These are phyloP conservation scores for Scaptomyza parva DNA, from an alignment of 2,888 invertebrate genomes.

Conservation along the genomic window DNA sequence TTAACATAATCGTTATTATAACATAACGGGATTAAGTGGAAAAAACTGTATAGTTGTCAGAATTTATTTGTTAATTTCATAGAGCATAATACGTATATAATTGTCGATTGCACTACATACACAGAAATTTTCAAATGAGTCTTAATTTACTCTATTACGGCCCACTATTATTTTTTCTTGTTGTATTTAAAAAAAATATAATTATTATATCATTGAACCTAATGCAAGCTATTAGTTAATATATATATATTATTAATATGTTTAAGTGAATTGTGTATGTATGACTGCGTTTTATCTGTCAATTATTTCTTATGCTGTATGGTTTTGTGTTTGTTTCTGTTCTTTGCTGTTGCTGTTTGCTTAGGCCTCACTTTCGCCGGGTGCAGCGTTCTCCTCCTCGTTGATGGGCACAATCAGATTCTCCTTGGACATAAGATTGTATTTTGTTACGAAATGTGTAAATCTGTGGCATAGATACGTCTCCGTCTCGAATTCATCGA, in stretches of 20 bases:
- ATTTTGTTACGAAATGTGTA: conserved; percentile 99
- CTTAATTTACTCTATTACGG: not conserved
- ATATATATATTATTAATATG: conserved; percentile 63
- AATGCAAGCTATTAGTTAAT: conserved; percentile 74
- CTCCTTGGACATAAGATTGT: conserved; percentile 98
- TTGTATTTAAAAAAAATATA: conserved; percentile 34
- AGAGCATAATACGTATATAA: conserved; percentile 36
- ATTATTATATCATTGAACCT: conserved; percentile 48
- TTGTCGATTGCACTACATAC: conserved; percentile 58
- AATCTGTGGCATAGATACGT: conserved; percentile 98
- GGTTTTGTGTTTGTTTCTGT: conserved; percentile 25
- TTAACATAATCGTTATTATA: conserved; percentile 71
- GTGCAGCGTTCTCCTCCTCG: conserved; percentile 89
- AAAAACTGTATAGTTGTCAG: conserved; percentile 26
- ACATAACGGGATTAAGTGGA: conserved; percentile 62
- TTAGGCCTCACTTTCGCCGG: conserved; percentile 86
- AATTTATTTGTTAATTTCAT: conserved; percentile 34
- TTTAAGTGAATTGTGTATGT: conserved; percentile 58
- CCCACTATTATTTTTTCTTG: conserved; percentile 2
- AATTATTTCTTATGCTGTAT: conserved; percentile 53
- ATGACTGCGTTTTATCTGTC: conserved; percentile 51
- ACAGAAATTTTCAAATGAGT: conserved; percentile 45
- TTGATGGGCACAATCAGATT: conserved; percentile 99
- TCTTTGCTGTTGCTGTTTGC: conserved; percentile 25
- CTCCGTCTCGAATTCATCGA: conserved; percentile 99